Base-by-base conservation (phyloP, 2,113 vertebrate genomes). In the Chamaetylas fuelleborni region DNA sequence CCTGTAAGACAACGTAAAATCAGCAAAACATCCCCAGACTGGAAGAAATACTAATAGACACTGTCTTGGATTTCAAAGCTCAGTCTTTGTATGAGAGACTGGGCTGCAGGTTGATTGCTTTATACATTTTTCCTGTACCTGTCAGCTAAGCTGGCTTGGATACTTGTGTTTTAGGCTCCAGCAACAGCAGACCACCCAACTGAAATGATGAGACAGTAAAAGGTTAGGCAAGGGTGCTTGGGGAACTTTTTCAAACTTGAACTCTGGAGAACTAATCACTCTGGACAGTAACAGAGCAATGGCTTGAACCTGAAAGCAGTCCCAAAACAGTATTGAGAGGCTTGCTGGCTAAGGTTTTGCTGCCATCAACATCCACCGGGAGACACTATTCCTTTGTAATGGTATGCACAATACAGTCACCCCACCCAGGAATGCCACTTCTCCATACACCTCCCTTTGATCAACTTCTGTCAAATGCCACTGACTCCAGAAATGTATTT, bases 401-500 rank as follows among this genome's bases (percentile, higher is more conserved):
- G 5, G 22, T 36, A 57, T 12, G 28, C 25, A 80, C 33, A 79
- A 42, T 3, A 45, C 1, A 33, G 53, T 20, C 77, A 45, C 23
- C 62, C 56, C 61, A 56, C 56, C 62, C 11, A 3, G 33, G 33
- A 92, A 93, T 14, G 36, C 4, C 70, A 71, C 61, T 73, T 78
- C 51, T 83, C 51, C 60, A 19, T 12, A 66, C 7, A 38, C 14
- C 18, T 79, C 40, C 78, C 65, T 90, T 87, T 34, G 77, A 94
- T 19, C 71, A 81, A 36, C 11, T 76, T 81, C 58, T 88, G 54
- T 69, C 78, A 81, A 91, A 94, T 24, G 66, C 43, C 66, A 77
- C 76, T 92, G 90, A 80, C 69, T 94, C 60, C 84, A 95, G 77
- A 81, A 77, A 82, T 56, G 19, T 70, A 77, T 77, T 92, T 92